Conservation (phyloP, 2,113 vertebrate genomes). For the Coptodon bakossiorum region DNA sequence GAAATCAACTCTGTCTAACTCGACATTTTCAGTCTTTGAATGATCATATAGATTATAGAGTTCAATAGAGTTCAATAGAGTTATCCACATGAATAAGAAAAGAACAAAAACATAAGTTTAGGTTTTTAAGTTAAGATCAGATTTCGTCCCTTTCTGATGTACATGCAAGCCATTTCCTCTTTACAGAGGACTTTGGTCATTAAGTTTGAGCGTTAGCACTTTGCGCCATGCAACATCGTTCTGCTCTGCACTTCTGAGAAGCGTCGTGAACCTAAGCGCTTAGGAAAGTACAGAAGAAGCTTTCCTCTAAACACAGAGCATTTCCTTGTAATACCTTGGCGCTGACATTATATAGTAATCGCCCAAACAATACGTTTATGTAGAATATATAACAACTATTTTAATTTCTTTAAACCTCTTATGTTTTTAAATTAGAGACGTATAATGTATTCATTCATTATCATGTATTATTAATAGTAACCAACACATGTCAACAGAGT, state of each 20-base stretch:
- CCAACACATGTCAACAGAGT: not conserved
- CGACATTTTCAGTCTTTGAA: not conserved
- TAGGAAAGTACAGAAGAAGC: not conserved
- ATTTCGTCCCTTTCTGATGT: not conserved
- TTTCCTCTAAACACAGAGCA: not conserved
- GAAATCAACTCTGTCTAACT: not conserved
- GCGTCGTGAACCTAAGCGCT: rapidly evolving
- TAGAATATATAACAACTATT: not conserved
- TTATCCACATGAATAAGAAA: not conserved
- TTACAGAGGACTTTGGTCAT: not conserved
- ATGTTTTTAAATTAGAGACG: not conserved
- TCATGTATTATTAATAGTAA: not conserved
- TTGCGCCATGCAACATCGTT: not conserved
- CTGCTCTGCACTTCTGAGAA: not conserved
- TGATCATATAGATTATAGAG: not conserved
- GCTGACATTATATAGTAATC: not conserved
- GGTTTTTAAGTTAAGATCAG: not conserved
- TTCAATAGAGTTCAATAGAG: not conserved
- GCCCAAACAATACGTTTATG: not conserved
- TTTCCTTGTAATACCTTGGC: not conserved
- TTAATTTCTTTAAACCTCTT: not conserved
- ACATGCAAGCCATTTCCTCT: not conserved
- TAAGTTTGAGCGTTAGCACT: not conserved
- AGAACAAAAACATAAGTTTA: not conserved
- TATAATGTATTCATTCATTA: not conserved